Percentiles rank a stretch among this genome's conserved stretches.
Evolutionary conservation across 2,888 invertebrate species (phyloP).

Genomic region (Euplagia quadripunctaria): DNA sequence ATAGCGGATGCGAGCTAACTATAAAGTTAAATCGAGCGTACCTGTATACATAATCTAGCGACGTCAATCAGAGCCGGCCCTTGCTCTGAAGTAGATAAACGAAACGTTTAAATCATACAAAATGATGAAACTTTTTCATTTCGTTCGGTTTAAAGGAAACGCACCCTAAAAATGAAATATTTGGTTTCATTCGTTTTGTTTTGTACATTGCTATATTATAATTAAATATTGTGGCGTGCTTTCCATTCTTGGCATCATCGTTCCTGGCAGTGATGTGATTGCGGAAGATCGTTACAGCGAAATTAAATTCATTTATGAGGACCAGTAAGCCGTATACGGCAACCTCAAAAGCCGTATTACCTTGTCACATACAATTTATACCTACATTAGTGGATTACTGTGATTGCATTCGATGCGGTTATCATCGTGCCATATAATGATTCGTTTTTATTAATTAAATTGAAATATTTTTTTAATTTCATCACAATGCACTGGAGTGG

Average conservation of each 20-base stretch:
- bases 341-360: constrained; percentile 66
- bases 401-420: constrained; percentile 70
- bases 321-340: constrained; percentile 54
- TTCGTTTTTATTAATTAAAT: constrained; percentile 53
- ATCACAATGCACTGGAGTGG: constrained; percentile 32
- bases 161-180: constrained; percentile 14
- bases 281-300: constrained; percentile 53
- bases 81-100: too few species aligned
- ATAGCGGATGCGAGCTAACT: too few species aligned
- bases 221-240: constrained; percentile 36
- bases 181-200: constrained; percentile 12
- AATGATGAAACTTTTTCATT: not conserved
- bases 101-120: too few species aligned
- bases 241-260: constrained; percentile 27
- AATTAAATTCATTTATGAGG: constrained; percentile 63
- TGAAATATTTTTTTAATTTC: constrained; percentile 43
- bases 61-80: too few species aligned
- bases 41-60: too few species aligned
- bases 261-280: constrained; percentile 37
- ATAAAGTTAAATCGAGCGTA: too few species aligned
- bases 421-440: constrained; percentile 47
- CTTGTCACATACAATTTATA: constrained; percentile 53
- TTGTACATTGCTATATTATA: constrained; percentile 28
- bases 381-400: constrained; percentile 61
- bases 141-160: not conserved